Conservation (phyloP, 2,113 vertebrate species). For the Paracanthobrama guichenoti region DNA sequence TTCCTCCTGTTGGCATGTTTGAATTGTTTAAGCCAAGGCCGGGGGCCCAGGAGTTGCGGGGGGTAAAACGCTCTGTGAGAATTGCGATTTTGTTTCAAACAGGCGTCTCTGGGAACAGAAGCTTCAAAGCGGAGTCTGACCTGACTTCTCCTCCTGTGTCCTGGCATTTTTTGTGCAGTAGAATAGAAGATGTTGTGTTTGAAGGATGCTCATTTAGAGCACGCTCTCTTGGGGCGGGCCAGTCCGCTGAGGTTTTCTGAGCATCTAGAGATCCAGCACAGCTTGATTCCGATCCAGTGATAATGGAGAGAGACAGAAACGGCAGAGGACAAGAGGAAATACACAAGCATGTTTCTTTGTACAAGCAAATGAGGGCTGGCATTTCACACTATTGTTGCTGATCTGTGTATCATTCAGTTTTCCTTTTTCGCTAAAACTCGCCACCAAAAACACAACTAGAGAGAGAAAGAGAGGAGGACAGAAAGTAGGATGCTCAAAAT, state of each 20-base stretch:
- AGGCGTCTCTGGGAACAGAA: neutral
- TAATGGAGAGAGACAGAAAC: neutral
- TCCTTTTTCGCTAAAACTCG: neutral
- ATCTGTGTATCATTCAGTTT: slow-evolving; percentile 30
- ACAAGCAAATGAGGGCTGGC: slow-evolving; percentile 44
- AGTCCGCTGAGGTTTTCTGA: slow-evolving; percentile 1
- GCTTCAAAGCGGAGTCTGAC: slow-evolving; percentile 32
- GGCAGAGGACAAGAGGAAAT: neutral
- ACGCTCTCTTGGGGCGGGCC: slow-evolving; percentile 30
- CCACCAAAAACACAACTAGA: slow-evolving; percentile 1
- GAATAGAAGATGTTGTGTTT: slow-evolving; percentile 41
- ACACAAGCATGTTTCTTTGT: slow-evolving; percentile 30
- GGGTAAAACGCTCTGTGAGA: slow-evolving; percentile 38
- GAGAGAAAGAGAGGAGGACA: slow-evolving; percentile 10
- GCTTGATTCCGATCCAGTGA: neutral
- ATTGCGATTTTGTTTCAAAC: slow-evolving; percentile 33
- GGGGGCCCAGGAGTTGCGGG: slow-evolving; percentile 12
- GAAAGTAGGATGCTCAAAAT: slow-evolving; percentile 39
- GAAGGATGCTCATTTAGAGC: slow-evolving; percentile 54
- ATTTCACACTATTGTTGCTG: slow-evolving; percentile 37
- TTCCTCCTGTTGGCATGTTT: slow-evolving; percentile 1
- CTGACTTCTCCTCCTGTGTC: slow-evolving; percentile 24
- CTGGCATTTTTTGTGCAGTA: slow-evolving; percentile 48
- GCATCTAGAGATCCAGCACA: slow-evolving; percentile 35
- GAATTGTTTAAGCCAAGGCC: neutral